Base-by-base conservation (phyloP, 2,797 vertebrate species). In the Galaxias olidus region DNA sequence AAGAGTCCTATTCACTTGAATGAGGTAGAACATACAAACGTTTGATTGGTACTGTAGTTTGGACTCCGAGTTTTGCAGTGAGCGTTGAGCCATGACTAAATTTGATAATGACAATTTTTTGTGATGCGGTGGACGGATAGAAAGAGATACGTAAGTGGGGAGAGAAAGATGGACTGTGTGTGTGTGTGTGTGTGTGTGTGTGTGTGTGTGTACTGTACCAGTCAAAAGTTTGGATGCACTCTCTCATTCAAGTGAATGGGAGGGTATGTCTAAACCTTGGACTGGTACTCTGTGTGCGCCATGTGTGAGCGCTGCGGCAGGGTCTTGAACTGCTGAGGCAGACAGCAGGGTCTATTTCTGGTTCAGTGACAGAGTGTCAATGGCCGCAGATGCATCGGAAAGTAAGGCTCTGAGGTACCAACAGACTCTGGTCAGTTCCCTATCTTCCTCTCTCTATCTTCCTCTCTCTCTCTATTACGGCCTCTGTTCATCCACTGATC, bases 351-450 rank as follows among this genome's bases (percentile, higher is more conserved):
- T 89, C 6, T 90, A 90, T 90, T 90, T 90, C 89, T 86, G 87
- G 87, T 80, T 84, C 86, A 89, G 87, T 86, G 87, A 88, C 87
- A 73, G 83, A 84, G 84, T 86, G 83, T 88, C 92, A 84, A 96
- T 96, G 94, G 93, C 93, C 82, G 91, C 91, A 87, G 90, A 94
- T 91, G 90, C 89, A 53, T 92, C 91, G 88, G 91, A 93, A 73
- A 92, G 92, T 68, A 95, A 91, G 85, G 89, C 93, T 13, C 91
- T 96, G 73, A 93, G 83, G 75, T 96, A 95, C 88, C 95, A 95
- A 75, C 92, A 94, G 71, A 94, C 93, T 66, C 84, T 94, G 94
- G 94, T 95, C 84, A 94, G 93, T 90, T 64, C 77, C 63, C 19
- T 30, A 62, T 64, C 64, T 77, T 63, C 56, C 40, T 77, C 48